A percentile compares a stretch with the other conserved stretches of the same genome.
Conservation (phyloP, 2,888 invertebrate species). For the Sphinx pinastri region DNA sequence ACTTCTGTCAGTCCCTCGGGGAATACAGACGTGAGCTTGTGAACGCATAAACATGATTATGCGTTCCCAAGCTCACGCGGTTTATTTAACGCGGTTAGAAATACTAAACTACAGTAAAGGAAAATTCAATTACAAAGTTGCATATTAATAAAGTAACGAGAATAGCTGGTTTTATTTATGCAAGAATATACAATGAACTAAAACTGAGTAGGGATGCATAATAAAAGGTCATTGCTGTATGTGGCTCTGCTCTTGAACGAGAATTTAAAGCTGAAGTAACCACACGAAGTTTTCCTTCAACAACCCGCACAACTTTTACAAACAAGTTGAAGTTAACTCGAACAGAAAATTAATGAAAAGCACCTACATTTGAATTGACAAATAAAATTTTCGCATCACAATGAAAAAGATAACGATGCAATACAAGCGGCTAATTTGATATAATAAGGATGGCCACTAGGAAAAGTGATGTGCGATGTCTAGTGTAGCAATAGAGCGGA, state of each 20-base stretch:
- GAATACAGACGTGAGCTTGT: no score
- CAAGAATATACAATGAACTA: constrained; percentile 3
- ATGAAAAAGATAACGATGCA: neutral
- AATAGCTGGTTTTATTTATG: neutral
- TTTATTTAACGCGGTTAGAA: neutral
- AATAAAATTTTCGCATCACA: constrained; percentile 6
- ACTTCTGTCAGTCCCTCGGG: no score
- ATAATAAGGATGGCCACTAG: constrained; percentile 33
- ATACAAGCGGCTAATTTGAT: constrained; percentile 11
- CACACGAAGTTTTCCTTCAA: constrained; percentile 55
- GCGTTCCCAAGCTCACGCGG: no score
- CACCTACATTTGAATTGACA: constrained; percentile 43
- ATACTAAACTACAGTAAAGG: neutral
- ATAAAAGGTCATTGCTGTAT: constrained; percentile 29
- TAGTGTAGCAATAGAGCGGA: constrained; percentile 39
- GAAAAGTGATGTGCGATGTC: constrained; percentile 30
- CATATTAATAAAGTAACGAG: neutral
- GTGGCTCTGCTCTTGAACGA: constrained; percentile 36
- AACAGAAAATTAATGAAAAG: constrained; percentile 59
- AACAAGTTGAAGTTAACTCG: constrained; percentile 63
- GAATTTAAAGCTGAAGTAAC: constrained; percentile 65
- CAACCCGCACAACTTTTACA: constrained; percentile 55
- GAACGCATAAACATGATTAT: no score
- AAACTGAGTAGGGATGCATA: neutral
- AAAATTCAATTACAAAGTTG: neutral